phyloP scores from a whole-genome alignment of 2,113 vertebrate species.

The Heterocephalus glaber region DNA sequence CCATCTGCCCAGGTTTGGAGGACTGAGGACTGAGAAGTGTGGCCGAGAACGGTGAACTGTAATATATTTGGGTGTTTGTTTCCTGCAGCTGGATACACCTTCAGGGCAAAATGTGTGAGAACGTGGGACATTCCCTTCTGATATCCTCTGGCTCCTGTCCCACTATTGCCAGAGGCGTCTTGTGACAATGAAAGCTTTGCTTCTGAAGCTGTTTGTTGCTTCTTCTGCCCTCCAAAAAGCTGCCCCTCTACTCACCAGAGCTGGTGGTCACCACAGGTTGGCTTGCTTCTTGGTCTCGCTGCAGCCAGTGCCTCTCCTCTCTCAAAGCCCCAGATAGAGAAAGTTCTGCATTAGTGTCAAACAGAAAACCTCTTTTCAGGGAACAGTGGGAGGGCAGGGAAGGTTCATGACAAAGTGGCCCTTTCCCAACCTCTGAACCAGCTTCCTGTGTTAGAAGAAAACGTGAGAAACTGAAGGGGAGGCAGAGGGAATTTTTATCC shows the following conservation, averaged over 20 bases:
- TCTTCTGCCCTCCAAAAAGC: background rate
- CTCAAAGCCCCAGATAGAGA: slow-evolving; percentile 19
- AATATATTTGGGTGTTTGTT: background rate
- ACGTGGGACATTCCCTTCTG: slow-evolving; percentile 56
- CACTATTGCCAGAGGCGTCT: background rate
- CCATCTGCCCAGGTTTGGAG: too few relatives aligned
- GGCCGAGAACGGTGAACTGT: background rate
- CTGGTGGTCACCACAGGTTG: background rate
- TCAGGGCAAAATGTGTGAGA: background rate
- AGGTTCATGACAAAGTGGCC: background rate
- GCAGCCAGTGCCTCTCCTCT: background rate
- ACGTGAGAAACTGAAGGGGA: background rate
- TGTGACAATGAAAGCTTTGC: background rate
- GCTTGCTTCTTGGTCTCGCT: background rate
- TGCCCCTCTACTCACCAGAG: background rate
- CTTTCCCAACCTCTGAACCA: slow-evolving; percentile 39
- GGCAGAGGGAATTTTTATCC: background rate
- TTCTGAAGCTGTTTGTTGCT: background rate
- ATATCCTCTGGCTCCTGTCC: background rate
- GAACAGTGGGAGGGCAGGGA: background rate
- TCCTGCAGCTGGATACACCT: background rate
- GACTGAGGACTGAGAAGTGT: background rate
- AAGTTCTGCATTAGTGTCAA: background rate
- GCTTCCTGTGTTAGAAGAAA: slow-evolving; percentile 13
- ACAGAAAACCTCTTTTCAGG: slow-evolving; percentile 37